Evolutionary conservation across 2,797 vertebrate species (phyloP), one percentile per base, ranked within the genome.

Genomic region (Tamandua tetradactyla): DNA sequence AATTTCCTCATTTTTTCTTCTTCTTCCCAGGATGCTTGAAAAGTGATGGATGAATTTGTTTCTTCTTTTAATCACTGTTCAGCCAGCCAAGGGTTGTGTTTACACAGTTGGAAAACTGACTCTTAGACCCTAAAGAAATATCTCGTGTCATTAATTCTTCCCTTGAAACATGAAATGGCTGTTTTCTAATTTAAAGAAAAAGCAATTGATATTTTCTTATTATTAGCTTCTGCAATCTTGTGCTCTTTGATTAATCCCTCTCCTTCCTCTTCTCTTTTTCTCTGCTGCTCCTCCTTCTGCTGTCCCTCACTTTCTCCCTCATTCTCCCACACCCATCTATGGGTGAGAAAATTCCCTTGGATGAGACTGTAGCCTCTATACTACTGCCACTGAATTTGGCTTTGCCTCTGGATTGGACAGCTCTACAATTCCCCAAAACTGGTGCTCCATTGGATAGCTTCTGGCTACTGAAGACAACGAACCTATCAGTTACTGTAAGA

Each of bases 141-240:
- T 64, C 13, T 44, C 3, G 11, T 69, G 55, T 0, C 12, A 95
- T 79, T 92, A 49, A 49, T 49, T 76, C 85, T 42, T 83, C 32
- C 76, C 18, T 55, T 90, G 47, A 90, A 94, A 76, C 42, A 74
- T 52, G 22, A 94, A 95, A 84, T 68, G 62, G 4, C 37, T 84
- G 25, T 7, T 47, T 47, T 47, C n/a, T n/a, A n/a, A n/a, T n/a
- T n/a, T n/a, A n/a, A n/a, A n/a, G n/a, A n/a, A n/a, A n/a, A n/a
- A n/a, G 64, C 78, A 55, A 25, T 23, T 40, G 44, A 42, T 71
- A 40, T 13, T 78, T 84, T 66, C 7, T 9, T 68, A 49, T 32
- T 57, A 47, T 71, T 57, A 49, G 40, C 15, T 55, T 52, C 17
- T 91, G 4, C 0, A 37, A 9, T 79, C 1, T 10, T 69, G 14